phyloP scores from a whole-genome alignment of 1,140 invertebrate species.

The Colletes latitarsis region DNA sequence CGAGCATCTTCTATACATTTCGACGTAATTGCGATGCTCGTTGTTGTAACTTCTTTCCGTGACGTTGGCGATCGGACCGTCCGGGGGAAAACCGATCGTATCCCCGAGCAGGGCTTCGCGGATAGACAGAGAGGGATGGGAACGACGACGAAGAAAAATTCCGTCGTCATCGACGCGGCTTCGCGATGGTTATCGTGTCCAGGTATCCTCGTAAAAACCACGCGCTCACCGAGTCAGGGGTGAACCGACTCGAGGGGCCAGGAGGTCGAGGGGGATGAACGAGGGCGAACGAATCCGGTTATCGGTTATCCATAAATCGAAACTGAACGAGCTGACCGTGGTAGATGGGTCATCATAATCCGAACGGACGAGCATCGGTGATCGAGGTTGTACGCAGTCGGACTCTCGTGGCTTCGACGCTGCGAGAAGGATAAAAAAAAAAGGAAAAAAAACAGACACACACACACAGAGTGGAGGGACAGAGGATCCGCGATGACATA shows the following conservation, averaged over 20 bases:
- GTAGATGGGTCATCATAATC: slow-evolving; percentile 67
- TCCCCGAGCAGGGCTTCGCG: slow-evolving; percentile 6
- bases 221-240: background rate
- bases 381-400: slow-evolving; percentile 43
- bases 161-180: slow-evolving; percentile 37
- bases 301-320: slow-evolving; percentile 69
- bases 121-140: background rate
- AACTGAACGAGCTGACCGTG: slow-evolving; percentile 63
- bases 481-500: background rate
- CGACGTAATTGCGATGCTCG: too few relatives aligned
- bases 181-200: slow-evolving; percentile 42
- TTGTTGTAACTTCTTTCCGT: too few relatives aligned
- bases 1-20: too few relatives aligned
- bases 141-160: slow-evolving; percentile 33
- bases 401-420: slow-evolving; percentile 33
- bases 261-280: slow-evolving; percentile 14
- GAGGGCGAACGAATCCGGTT: slow-evolving; percentile 55
- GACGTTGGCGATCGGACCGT: too few relatives aligned
- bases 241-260: slow-evolving; percentile 4
- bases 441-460: background rate
- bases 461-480: too few relatives aligned
- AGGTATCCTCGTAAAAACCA: slow-evolving; percentile 57
- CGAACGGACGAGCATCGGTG: slow-evolving; percentile 49
- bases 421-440: slow-evolving; percentile 4
- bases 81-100: slow-evolving; percentile 13